Conservation (phyloP, 1,140 invertebrate genomes). For the Coboldia fuscipes region DNA sequence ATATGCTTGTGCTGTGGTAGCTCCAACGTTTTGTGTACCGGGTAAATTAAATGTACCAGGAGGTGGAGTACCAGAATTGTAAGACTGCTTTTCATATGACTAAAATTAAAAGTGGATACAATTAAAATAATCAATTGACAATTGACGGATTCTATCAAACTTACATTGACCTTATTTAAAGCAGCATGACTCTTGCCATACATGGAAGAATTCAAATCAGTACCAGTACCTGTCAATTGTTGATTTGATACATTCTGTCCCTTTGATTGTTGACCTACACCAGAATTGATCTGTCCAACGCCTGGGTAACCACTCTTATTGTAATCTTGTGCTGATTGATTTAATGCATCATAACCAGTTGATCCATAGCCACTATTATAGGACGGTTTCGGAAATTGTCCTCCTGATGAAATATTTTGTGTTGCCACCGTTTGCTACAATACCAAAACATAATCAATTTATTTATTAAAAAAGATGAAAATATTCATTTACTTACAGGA, state of each 20-base stretch:
- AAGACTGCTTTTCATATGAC: slow-evolving; percentile 69
- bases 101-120: slow-evolving; percentile 22
- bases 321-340: slow-evolving; percentile 31
- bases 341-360: slow-evolving; percentile 40
- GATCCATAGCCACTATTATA: slow-evolving; percentile 39
- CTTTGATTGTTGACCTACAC: slow-evolving; percentile 26
- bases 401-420: slow-evolving; percentile 36
- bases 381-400: slow-evolving; percentile 41
- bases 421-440: slow-evolving; percentile 34
- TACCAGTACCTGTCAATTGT: slow-evolving; percentile 30
- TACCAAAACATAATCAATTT: slow-evolving; percentile 3
- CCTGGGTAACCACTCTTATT: slow-evolving; percentile 28
- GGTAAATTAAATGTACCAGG: slow-evolving; percentile 56
- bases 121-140: slow-evolving; percentile 1
- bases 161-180: slow-evolving; percentile 50
- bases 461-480: neutral
- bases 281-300: too few relatives aligned
- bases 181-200: slow-evolving; percentile 52
- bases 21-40: slow-evolving; percentile 45
- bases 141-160: slow-evolving; percentile 11
- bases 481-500: slow-evolving; percentile 26
- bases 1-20: slow-evolving; percentile 39
- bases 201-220: slow-evolving; percentile 41
- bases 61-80: slow-evolving; percentile 62
- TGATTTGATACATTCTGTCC: slow-evolving; percentile 27